A percentile compares a stretch with the other conserved stretches of the same genome.
These are phyloP conservation scores for Scaptomyza cyrtandrae DNA, from an alignment of 2,888 invertebrate genomes.

Conservation along the genomic window DNA sequence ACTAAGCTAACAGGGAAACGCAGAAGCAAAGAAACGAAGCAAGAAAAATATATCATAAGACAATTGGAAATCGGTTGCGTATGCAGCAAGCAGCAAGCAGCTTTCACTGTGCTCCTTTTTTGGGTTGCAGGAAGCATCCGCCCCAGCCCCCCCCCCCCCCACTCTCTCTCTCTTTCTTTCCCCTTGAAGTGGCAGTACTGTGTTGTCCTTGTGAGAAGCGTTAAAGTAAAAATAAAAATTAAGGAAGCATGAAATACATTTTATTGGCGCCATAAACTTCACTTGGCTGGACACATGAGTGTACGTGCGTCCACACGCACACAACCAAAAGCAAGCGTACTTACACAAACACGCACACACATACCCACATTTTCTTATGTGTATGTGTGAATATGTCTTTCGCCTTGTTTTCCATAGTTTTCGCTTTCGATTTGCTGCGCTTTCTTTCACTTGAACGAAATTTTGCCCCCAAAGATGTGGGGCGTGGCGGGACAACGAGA, in stretches of 20 bases:
- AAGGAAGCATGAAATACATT: slow-evolving; percentile 85
- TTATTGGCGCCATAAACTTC: slow-evolving; percentile 84
- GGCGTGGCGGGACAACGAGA: slow-evolving; percentile 1
- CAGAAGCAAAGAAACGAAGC: not conserved
- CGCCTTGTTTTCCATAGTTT: slow-evolving; percentile 70
- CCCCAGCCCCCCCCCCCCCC: not conserved
- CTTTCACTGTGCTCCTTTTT: slow-evolving; percentile 11
- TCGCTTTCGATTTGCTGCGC: slow-evolving; percentile 79
- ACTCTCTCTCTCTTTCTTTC: not conserved
- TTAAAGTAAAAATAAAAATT: slow-evolving; percentile 84
- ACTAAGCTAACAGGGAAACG: not conserved
- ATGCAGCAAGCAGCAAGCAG: slow-evolving; percentile 34
- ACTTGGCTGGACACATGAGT: slow-evolving; percentile 83
- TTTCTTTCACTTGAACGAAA: slow-evolving; percentile 62
- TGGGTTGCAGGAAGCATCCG: slow-evolving; percentile 32
- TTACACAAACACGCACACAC: slow-evolving; percentile 11
- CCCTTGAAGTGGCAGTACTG: not conserved
- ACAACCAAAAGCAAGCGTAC: slow-evolving; percentile 38
- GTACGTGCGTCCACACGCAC: slow-evolving; percentile 70
- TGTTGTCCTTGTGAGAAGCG: slow-evolving; percentile 66
- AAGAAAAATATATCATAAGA: slow-evolving; percentile 20
- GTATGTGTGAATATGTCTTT: slow-evolving; percentile 34
- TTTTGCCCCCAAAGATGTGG: slow-evolving; percentile 2
- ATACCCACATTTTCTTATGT: slow-evolving; percentile 10
- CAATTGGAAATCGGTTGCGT: slow-evolving; percentile 55